phyloP scores from a whole-genome alignment of 2,113 vertebrate genomes.

The Triplophysa siluroides region DNA sequence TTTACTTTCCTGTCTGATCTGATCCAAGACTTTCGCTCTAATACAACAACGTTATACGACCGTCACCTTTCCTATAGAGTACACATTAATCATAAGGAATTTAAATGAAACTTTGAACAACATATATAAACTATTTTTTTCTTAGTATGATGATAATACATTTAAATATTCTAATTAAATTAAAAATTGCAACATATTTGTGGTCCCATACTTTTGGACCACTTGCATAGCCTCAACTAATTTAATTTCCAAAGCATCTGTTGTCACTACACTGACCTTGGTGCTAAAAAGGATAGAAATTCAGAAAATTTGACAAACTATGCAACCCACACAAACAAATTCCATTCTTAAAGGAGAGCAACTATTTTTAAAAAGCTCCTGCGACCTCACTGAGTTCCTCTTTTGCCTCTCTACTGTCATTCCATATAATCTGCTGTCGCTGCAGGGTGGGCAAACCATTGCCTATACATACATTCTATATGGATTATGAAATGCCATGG shows the following conservation, averaged over 20 bases:
- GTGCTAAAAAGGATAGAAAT: not conserved
- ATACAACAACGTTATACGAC: not conserved
- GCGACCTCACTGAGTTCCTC: not conserved
- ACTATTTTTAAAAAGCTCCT: not conserved
- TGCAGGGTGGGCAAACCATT: slow-evolving; percentile 9
- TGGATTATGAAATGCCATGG: slow-evolving; percentile 7
- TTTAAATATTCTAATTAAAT: too few relatives aligned
- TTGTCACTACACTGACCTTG: not conserved
- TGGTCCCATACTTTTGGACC: too few relatives aligned
- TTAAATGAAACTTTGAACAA: too few relatives aligned
- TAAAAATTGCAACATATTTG: too few relatives aligned
- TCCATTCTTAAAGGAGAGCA: not conserved
- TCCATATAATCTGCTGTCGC: not conserved
- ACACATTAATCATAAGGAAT: too few relatives aligned
- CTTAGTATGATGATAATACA: too few relatives aligned
- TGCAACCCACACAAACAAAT: too few relatives aligned
- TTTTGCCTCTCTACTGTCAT: slow-evolving; percentile 7
- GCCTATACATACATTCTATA: not conserved
- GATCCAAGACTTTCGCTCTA: not conserved
- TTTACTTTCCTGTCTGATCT: slow-evolving; percentile 1
- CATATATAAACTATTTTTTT: too few relatives aligned
- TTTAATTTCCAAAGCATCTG: not conserved
- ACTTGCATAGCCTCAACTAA: too few relatives aligned
- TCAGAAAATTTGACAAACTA: not conserved
- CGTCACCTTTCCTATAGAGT: not conserved